Conservation (phyloP, 2,888 invertebrate genomes). For the Erannis defoliaria region DNA sequence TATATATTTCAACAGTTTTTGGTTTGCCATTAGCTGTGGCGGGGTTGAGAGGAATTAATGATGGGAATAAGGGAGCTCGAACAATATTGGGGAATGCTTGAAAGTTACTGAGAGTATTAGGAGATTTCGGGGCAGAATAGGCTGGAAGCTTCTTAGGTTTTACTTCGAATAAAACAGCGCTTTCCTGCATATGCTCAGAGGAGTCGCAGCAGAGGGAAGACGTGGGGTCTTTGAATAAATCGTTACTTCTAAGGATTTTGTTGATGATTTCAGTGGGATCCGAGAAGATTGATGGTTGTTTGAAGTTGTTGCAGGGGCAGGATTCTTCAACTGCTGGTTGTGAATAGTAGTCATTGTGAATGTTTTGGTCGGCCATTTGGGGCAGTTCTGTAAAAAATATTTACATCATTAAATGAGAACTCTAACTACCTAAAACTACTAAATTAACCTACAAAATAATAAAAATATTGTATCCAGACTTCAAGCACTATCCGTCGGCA, state of each 20-base stretch:
- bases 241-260: slow-evolving; percentile 67
- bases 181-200: slow-evolving; percentile 69
- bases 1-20: slow-evolving; percentile 70
- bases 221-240: slow-evolving; percentile 66
- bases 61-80: slow-evolving; percentile 3
- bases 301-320: slow-evolving; percentile 66
- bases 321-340: slow-evolving; percentile 53
- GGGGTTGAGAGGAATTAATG: slow-evolving; percentile 20
- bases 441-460: too few species aligned
- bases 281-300: slow-evolving; percentile 52
- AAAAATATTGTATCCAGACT: too few species aligned
- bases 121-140: slow-evolving; percentile 51
- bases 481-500: too few species aligned
- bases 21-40: slow-evolving; percentile 49
- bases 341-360: slow-evolving; percentile 14
- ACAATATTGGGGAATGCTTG: slow-evolving; percentile 3
- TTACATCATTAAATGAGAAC: neutral
- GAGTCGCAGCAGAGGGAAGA: slow-evolving; percentile 73
- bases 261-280: slow-evolving; percentile 65
- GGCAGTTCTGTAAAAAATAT: slow-evolving; percentile 28
- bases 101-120: slow-evolving; percentile 31
- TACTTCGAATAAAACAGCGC: slow-evolving; percentile 66
- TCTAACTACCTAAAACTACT: too few species aligned
- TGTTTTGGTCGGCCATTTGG: slow-evolving; percentile 21
- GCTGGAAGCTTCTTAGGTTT: slow-evolving; percentile 52